Evolutionary conservation across 2,888 invertebrate genomes (phyloP), one percentile per base, ranked within the genome.

Genomic region (Erebia ligea): DNA sequence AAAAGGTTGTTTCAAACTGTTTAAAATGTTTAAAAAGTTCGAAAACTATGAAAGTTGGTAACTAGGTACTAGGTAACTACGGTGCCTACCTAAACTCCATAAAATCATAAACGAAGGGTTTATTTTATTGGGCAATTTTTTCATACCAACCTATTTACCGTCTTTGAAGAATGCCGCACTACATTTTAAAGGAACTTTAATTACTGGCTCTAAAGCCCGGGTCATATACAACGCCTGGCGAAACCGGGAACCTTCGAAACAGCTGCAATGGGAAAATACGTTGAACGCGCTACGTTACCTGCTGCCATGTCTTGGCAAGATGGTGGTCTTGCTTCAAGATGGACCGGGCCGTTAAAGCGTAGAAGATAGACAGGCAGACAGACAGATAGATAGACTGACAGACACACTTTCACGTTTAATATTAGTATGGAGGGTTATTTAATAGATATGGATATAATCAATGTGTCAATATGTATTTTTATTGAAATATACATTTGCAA

Each of bases 61-160:
- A 0, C 42, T 40, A 40, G 4, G 40, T 40, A 40, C 3, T 40
- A 45, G 2, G 2, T 45, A 13, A 11, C 76, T 48, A 78, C 77
- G 72, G 77, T 75, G 72, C 34, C 34, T 34, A 73, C 34, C 34
- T 34, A 73, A 72, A 70, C 19, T 69, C 42, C 65, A 70, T 77
- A 70, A 71, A 71, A 69, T 48, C 65, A 70, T 77, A 70, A 71
- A 70, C 64, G 74, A 81, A 80, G 80, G 81, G 81, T 78, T 83
- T 78, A 78, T 75, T 82, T 62, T 80, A 80, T 79, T 79, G 73
- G 70, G 75, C 78, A 78, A 78, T 81, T 76, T 65, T 72, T 57
- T 75, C 74, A 68, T 61, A 61, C 58, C 2, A 13, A 45, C 48
- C 13, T 72, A 70, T 68, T 69, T 71, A 71, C 57, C 10, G 65